These are phyloP conservation scores for Poeciliopsis occidentalis DNA, from an alignment of 2,113 vertebrate genomes.

Conservation along the genomic window DNA sequence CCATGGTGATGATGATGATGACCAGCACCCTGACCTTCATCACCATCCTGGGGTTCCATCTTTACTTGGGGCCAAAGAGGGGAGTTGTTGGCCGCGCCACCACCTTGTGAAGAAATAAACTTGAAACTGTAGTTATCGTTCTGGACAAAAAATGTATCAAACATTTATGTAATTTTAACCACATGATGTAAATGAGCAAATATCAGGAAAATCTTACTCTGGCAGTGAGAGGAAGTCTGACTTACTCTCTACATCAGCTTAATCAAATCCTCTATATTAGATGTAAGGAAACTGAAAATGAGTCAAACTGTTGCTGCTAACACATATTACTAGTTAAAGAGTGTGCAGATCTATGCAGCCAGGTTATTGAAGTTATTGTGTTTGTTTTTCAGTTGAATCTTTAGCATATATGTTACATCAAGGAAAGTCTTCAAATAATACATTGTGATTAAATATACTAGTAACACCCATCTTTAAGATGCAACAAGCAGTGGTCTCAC, in stretches of 20 bases:
- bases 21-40: conserved; percentile 87
- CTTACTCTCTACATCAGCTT: too few species aligned
- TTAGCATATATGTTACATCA: background rate
- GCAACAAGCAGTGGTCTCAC: conserved; percentile 65
- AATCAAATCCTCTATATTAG: too few species aligned
- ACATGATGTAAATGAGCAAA: background rate
- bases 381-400: background rate
- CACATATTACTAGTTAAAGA: too few species aligned
- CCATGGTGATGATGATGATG: conserved; percentile 77
- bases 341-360: background rate
- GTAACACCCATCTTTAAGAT: background rate
- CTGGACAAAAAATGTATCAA: too few species aligned
- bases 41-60: conserved; percentile 94
- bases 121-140: background rate
- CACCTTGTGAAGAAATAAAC: conserved; percentile 67
- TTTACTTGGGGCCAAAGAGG: conserved; percentile 97
- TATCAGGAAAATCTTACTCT: background rate
- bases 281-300: background rate
- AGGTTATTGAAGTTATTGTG: background rate
- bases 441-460: background rate
- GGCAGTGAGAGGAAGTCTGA: background rate
- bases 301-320: background rate
- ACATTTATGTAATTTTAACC: background rate
- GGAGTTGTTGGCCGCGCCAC: conserved; percentile 87
- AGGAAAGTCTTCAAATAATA: background rate